A percentile compares a stretch with the other conserved stretches of the same genome.
These are phyloP conservation scores for Ascaphus truei DNA, from an alignment of 2,113 vertebrate genomes.

Conservation along the genomic window DNA sequence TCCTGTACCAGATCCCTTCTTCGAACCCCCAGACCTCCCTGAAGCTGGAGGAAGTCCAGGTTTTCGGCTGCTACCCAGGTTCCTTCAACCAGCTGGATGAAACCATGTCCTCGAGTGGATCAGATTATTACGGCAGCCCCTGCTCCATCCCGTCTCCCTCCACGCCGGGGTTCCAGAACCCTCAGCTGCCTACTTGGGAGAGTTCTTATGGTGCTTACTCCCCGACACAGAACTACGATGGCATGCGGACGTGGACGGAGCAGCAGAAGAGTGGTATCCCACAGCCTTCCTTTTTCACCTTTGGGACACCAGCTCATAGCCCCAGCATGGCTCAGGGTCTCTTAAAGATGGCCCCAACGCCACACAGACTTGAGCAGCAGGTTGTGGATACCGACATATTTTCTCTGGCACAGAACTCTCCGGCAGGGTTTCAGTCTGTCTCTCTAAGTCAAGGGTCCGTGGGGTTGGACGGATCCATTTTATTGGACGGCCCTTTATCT, in stretches of 20 bases:
- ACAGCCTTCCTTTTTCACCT: conserved; percentile 76
- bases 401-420: conserved; percentile 39
- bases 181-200: conserved; percentile 77
- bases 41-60: conserved; percentile 86
- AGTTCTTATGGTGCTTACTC: conserved; percentile 79
- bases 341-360: conserved; percentile 55
- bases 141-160: conserved; percentile 76
- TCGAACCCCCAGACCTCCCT: conserved; percentile 52
- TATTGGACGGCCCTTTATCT: conserved; percentile 55
- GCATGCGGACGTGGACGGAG: conserved; percentile 68
- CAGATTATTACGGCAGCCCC: conserved; percentile 85
- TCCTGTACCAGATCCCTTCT: conserved; percentile 78
- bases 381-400: conserved; percentile 62
- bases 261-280: conserved; percentile 58
- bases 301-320: conserved; percentile 62
- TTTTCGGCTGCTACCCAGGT: conserved; percentile 87
- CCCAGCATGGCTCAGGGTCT: conserved; percentile 45
- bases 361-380: conserved; percentile 63
- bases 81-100: conserved; percentile 74
- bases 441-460: conserved; percentile 56
- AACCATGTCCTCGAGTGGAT: conserved; percentile 77
- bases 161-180: conserved; percentile 74
- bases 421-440: conserved; percentile 58
- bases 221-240: conserved; percentile 70
- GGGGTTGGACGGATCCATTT: conserved; percentile 56